Base-by-base conservation (phyloP, 2,888 invertebrate genomes). In the Ochlodes sylvanus region DNA sequence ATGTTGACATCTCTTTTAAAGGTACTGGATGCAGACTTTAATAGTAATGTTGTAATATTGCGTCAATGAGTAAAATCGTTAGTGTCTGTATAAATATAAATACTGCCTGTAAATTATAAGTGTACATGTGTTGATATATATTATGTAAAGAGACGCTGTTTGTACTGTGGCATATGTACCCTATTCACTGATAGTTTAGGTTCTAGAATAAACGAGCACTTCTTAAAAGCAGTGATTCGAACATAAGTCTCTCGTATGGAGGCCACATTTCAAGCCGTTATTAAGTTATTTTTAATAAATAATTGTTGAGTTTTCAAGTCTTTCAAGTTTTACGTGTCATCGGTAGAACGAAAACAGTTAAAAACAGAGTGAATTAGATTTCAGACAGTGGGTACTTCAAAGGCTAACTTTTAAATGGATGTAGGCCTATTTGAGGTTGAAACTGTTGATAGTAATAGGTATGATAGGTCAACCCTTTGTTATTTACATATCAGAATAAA, bases 21-120 rank as follows among this genome's bases (percentile, higher is more conserved):
- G 57, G 57, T 57, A 57, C 12, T 41, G 17, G 12, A 19, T 12
- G 50, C 15, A 50, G 50, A 21, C 19, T 21, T 12, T 1, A 50
- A 50, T 9, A 15, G 17, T 14, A 42, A n/a, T 10, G 44, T 15
- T 27, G 3, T 27, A 38, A 47, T 47, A 47, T 7, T 15, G 44
- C 15, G n/a, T 15, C 44, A 47, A 17, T 7, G 17, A 12, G 3
- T 50, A 12, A 19, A 50, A 50, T 50, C 12, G 19, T 19, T 41
- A 19, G 58, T 10, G 44, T 27, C 41, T 58, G 58, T 58, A 58
- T 17, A 58, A 50, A 50, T 19, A 50, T 50, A 50, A 50, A 50
- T 50, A 19, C 12, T 21, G 27, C 41, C 56, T 69, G 65, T 70
- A 70, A 70, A 70, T 70, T 70, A 63, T 67, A 67, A 67, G 70